Percentiles rank a stretch among this genome's conserved stretches.
phyloP scores from a whole-genome alignment of 2,797 vertebrate species.

The Phoxinus dragarum region DNA sequence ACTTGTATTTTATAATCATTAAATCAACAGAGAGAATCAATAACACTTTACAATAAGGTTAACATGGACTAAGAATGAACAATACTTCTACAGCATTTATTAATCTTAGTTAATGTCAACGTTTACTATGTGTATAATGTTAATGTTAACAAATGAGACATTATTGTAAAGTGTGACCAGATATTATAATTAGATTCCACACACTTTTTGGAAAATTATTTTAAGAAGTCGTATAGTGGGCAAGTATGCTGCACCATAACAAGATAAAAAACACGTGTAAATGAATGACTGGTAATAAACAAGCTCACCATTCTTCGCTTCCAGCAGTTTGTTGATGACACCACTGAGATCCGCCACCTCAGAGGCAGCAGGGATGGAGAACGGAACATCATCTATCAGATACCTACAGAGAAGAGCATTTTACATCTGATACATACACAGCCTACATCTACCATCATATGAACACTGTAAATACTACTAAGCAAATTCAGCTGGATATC shows the following conservation, averaged over 20 bases:
- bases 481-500: not conserved
- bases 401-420: constrained; percentile 75
- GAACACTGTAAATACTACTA: not conserved
- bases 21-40: not conserved
- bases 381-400: constrained; percentile 89
- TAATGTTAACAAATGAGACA: too few relatives aligned
- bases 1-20: too few relatives aligned
- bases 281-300: not conserved
- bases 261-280: not conserved
- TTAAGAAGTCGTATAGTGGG: not conserved
- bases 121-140: too few relatives aligned
- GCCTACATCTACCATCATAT: not conserved
- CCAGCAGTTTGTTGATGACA: constrained; percentile 92
- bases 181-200: not conserved
- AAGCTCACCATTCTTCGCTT: constrained; percentile 84
- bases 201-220: not conserved
- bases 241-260: not conserved
- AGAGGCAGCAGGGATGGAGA: constrained; percentile 91
- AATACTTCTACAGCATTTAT: too few relatives aligned
- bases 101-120: too few relatives aligned
- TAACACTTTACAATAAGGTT: too few relatives aligned
- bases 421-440: not conserved
- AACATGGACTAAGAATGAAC: too few relatives aligned
- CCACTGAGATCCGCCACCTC: constrained; percentile 90
- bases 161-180: too few relatives aligned